Evolutionary conservation across 2,888 invertebrate genomes (phyloP), one percentile per base, ranked within the genome.

Genomic region (Pegoplata infirma): DNA sequence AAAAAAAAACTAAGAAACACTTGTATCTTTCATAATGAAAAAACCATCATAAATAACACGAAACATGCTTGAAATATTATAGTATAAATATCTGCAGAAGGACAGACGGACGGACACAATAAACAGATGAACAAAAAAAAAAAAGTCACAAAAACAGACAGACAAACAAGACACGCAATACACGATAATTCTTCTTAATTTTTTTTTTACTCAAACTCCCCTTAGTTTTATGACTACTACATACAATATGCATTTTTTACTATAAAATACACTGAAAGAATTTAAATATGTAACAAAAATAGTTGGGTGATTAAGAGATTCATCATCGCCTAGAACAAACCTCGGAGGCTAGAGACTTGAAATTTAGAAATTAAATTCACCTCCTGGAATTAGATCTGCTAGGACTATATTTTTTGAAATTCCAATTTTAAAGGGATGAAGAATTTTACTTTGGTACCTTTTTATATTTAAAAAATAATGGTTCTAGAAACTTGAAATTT

Each of bases 21-120:
- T 81, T 81, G 81, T 81, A 80, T 74, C 77, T 77, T 80, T 78
- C 77, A 82, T 75, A 82, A 79, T 71, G 67, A 75, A 67, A 63
- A 58, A 63, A 53, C 55, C 73, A 80, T 80, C 80, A 80, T 82
- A 82, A 81, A 81, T 81, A 82, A 82, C 73, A 73, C 55, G 66
- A 80, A 80, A 81, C 80, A 82, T 77, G 81, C 68, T 59, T 46
- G 67, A 75, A 67, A 73, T 59, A n/a, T n/a, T n/a, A n/a, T n/a
- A n/a, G n/a, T n/a, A n/a, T n/a, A n/a, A n/a, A n/a, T n/a, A 61
- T 40, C 53, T 40, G 16, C 55, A 17, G 40, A 36, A 25, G 28
- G 46, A 23, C 12, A 44, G 59, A 59, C 56, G 6, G 61, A 46
- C 49, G 28, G 23, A 64, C 44, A 61, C n/a, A n/a, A 21, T 28